These are phyloP conservation scores for Phylloscopus trochiloides DNA, from an alignment of 2,113 vertebrate genomes.

Conservation along the genomic window DNA sequence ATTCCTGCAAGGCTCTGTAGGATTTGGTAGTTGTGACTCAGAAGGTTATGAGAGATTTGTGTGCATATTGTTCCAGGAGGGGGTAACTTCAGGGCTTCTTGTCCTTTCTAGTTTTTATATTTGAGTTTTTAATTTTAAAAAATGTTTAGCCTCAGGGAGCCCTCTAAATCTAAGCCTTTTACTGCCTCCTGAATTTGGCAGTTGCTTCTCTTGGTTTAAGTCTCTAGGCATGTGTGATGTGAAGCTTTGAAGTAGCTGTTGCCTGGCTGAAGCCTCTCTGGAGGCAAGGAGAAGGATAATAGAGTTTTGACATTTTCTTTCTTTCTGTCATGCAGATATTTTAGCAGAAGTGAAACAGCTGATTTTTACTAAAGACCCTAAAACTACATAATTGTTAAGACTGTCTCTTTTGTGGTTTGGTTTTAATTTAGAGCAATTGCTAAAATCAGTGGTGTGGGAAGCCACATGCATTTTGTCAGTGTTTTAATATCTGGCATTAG, in stretches of 20 bases:
- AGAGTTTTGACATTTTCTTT: neutral
- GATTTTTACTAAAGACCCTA: neutral
- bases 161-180: conserved; percentile 12
- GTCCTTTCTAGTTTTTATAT: neutral
- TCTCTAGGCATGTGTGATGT: neutral
- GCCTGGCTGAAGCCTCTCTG: neutral
- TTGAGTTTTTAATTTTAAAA: neutral
- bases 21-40: neutral
- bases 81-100: neutral
- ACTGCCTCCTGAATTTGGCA: conserved; percentile 17
- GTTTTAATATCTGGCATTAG: neutral
- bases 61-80: neutral
- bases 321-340: neutral
- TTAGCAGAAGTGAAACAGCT: neutral
- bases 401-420: neutral
- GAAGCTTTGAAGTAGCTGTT: conserved; percentile 47
- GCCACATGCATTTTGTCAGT: neutral
- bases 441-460: neutral
- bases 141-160: neutral
- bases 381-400: neutral
- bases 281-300: neutral
- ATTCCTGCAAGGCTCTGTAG: neutral
- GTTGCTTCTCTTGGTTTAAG: neutral
- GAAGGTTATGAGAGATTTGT: neutral
- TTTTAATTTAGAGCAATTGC: neutral